Evolutionary conservation across 2,797 vertebrate genomes (phyloP), one percentile per base, ranked within the genome.

Genomic region (Ctenochaetus hawaiiensis): DNA sequence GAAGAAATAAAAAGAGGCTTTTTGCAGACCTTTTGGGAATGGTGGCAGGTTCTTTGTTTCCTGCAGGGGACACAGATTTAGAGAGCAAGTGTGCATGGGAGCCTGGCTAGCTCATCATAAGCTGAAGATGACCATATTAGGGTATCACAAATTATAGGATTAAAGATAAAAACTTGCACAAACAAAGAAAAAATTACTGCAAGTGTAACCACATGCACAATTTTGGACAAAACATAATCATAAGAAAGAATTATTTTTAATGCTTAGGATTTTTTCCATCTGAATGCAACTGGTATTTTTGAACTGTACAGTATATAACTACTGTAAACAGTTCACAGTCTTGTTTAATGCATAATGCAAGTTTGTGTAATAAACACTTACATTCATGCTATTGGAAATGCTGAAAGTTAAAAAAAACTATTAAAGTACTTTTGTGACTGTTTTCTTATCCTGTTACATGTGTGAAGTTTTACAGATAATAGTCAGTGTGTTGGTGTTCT

Each of bases 11-110:
- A 58, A 66, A 66, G 63, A 67, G 43, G 67, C 69, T 86, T 86
- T 70, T 74, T 78, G 72, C 39, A 45, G 72, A 58, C 71, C 75
- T 67, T 34, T 58, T 48, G 61, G 53, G 58, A 73, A 76, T 52
- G 68, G 44, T 56, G 71, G 70, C 44, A 47, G 56, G 49, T 13
- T 70, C 73, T 73, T 78, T 83, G 75, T 77, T 54, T 71, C 34
- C 7, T 57, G 53, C 77, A 77, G 59, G 75, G 75, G 75, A 22
- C 1, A 23, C 51, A 39, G 67, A 81, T 78, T 78, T 56, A 56
- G 58, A 72, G 70, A 56, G 48, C 87, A 89, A 85, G 87, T 91
- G 90, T 81, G 73, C 77, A 68, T 78, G 80, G 79, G 83, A 75
- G 65, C 59, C 82, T 87, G 88, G 89, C 89, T 88, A 91, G 82